phyloP scores from a whole-genome alignment of 2,797 vertebrate species.

The Mormyrus proboscirostris region DNA sequence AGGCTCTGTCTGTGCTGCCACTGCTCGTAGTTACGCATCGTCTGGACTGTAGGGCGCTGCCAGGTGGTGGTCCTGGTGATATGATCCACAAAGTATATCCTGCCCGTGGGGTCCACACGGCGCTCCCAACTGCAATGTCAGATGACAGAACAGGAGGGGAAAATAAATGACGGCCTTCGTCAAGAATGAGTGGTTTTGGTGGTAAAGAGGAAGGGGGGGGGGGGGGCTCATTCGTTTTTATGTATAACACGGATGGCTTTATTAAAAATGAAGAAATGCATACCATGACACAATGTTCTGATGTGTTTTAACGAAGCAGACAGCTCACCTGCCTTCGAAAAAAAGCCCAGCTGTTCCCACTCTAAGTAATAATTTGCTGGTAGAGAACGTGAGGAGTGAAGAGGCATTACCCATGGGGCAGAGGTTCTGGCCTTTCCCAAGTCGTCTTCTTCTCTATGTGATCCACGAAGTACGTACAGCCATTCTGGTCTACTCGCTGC shows the following conservation, averaged over 20 bases:
- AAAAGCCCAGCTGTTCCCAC: background rate
- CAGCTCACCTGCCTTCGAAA: background rate
- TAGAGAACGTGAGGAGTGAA: conserved; percentile 45
- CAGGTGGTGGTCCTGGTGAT: conserved; percentile 94
- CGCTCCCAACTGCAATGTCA: conserved; percentile 81
- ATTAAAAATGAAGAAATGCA: background rate
- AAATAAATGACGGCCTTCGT: background rate
- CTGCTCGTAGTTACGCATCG: conserved; percentile 92
- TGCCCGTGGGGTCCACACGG: conserved; percentile 88
- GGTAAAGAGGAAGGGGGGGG: background rate
- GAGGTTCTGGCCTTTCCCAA: conserved; percentile 90
- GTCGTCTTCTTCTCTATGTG: conserved; percentile 96
- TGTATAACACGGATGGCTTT: background rate
- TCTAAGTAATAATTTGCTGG: background rate
- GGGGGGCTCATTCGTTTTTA: background rate
- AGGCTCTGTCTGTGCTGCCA: conserved; percentile 96
- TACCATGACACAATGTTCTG: background rate
- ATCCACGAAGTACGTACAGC: conserved; percentile 90
- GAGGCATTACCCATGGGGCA: conserved; percentile 78
- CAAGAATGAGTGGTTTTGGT: background rate
- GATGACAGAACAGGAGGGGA: background rate
- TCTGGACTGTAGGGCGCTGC: conserved; percentile 91
- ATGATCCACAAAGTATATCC: conserved; percentile 96
- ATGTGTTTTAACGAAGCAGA: background rate
- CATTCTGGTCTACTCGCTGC: conserved; percentile 89